Conservation (phyloP, 2,888 invertebrate species). For the Lottia scabra region DNA sequence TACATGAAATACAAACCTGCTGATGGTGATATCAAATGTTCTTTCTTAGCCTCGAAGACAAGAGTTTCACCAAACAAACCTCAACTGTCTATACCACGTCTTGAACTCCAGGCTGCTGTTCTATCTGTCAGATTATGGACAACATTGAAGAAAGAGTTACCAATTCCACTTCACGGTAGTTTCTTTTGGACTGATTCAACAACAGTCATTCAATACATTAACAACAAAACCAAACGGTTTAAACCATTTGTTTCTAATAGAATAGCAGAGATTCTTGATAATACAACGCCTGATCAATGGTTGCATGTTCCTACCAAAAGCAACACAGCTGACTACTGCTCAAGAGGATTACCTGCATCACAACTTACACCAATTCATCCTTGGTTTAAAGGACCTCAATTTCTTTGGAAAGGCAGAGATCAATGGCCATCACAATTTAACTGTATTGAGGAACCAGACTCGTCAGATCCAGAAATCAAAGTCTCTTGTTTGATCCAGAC, state of each 20-base stretch:
- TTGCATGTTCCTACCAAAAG: not conserved
- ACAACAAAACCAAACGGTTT: slow-evolving; percentile 6
- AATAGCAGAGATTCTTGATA: slow-evolving; percentile 5
- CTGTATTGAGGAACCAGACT: too few relatives aligned
- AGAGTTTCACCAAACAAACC: slow-evolving; percentile 8
- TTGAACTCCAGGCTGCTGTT: slow-evolving; percentile 8
- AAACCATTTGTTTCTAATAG: slow-evolving; percentile 8
- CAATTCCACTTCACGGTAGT: not conserved
- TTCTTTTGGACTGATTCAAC: not conserved
- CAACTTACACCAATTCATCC: not conserved
- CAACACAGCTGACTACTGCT: not conserved
- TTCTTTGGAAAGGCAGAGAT: not conserved
- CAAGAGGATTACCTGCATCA: not conserved
- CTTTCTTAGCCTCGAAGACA: not conserved
- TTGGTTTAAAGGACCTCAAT: slow-evolving; percentile 5
- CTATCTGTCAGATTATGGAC: slow-evolving; percentile 4
- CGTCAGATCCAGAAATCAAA: slow-evolving; percentile 1
- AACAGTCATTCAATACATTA: slow-evolving; percentile 3
- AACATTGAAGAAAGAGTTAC: not conserved
- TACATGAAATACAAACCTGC: slow-evolving; percentile 4
- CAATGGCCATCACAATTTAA: not conserved
- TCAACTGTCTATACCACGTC: not conserved
- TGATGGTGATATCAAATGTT: not conserved
- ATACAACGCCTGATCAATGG: not conserved
- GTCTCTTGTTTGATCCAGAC: not conserved